Conservation (phyloP, 2,888 invertebrate genomes). For the Ceriagrion tenellum region DNA sequence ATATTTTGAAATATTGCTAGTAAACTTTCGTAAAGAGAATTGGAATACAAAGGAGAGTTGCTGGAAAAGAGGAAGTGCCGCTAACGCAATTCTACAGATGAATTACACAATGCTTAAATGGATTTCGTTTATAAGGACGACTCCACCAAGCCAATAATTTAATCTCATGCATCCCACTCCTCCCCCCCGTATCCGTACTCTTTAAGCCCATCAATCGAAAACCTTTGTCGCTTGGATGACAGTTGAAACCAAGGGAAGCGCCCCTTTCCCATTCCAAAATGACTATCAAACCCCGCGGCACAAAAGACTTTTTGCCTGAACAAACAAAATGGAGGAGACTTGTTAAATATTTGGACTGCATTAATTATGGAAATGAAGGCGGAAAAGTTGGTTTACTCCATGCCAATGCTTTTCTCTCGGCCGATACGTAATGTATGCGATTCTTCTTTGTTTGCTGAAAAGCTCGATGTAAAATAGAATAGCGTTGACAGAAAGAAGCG, state of each 20-base stretch:
- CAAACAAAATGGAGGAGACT: not conserved
- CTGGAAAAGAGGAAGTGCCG: too few species aligned
- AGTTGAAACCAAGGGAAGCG: not conserved
- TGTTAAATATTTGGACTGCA: conserved; percentile 1
- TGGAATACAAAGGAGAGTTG: too few species aligned
- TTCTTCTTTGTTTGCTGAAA: not conserved
- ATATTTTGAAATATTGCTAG: too few species aligned
- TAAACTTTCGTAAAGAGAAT: too few species aligned
- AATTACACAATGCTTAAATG: not conserved
- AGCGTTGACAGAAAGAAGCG: not conserved
- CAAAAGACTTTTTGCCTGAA: not conserved
- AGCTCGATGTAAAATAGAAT: not conserved
- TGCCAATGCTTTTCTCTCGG: not conserved
- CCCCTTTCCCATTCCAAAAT: not conserved
- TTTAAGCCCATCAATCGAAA: not conserved
- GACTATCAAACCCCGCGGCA: not conserved
- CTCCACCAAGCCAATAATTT: not conserved
- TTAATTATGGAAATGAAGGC: conserved; percentile 2
- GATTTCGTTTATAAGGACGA: not conserved
- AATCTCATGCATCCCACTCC: not conserved
- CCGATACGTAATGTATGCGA: not conserved
- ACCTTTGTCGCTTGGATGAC: not conserved
- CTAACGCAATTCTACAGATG: not conserved
- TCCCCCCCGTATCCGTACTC: not conserved
- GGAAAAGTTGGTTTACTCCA: not conserved